Conservation (phyloP, 92 coral and sea anemone species). For the Parazoanthus darwini region DNA sequence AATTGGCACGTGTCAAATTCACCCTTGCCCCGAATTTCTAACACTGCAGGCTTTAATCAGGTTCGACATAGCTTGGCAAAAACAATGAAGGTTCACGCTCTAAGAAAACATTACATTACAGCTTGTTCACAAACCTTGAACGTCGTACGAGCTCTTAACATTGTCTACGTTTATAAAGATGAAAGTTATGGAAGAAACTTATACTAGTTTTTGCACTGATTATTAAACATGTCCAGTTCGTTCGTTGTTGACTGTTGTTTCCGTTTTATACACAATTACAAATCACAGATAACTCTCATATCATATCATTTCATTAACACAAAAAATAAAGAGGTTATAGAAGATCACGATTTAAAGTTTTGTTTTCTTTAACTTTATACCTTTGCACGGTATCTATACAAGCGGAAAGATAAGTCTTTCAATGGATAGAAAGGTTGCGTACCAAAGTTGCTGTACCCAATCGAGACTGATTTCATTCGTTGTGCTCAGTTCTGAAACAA, state of each 20-base stretch:
- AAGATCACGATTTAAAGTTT: too few relatives aligned
- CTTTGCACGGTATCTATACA: not conserved
- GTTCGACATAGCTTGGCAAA: not conserved
- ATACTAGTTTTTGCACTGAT: not conserved
- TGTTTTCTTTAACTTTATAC: too few relatives aligned
- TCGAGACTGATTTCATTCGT: not conserved
- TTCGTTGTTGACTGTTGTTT: not conserved
- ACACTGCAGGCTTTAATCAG: too few relatives aligned
- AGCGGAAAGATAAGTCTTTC: not conserved
- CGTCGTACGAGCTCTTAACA: not conserved
- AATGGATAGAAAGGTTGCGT: not conserved
- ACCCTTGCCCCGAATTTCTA: not conserved
- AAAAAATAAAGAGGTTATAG: too few relatives aligned
- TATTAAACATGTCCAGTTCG: not conserved
- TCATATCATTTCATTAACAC: too few relatives aligned
- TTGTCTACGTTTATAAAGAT: not conserved
- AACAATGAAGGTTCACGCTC: too few relatives aligned
- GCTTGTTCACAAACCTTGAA: not conserved
- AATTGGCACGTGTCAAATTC: not conserved
- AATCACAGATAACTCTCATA: not conserved
- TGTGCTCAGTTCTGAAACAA: not conserved
- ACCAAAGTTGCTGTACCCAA: not conserved
- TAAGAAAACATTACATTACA: not conserved
- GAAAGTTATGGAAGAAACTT: not conserved
- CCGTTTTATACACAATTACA: not conserved